Percentiles rank a stretch among this genome's conserved stretches.
Conservation (phyloP, 2,888 invertebrate genomes). For the Lepas anatifera region DNA sequence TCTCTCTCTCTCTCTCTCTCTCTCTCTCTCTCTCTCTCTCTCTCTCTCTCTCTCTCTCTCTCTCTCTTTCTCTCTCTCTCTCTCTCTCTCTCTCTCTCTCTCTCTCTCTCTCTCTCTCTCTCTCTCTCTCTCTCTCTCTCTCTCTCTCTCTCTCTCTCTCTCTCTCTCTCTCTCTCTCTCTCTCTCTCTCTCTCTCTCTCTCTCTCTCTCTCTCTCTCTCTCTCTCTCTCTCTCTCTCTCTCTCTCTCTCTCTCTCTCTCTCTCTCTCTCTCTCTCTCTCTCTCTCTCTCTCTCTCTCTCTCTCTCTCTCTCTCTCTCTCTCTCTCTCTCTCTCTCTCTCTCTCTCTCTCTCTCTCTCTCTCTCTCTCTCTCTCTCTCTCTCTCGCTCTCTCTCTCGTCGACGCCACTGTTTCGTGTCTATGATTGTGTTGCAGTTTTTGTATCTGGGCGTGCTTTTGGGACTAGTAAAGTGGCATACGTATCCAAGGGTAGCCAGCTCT, state of each 20-base stretch:
- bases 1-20: background rate
- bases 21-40: background rate
- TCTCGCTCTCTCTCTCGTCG: too few relatives aligned
- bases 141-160: background rate
- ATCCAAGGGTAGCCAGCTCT: too few relatives aligned
- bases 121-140: background rate
- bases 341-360: constrained; percentile 14
- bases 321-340: constrained; percentile 15
- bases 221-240: background rate
- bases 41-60: background rate
- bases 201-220: background rate
- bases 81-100: background rate
- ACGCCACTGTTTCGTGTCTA: background rate
- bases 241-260: constrained; percentile 14
- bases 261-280: constrained; percentile 13
- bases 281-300: background rate
- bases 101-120: too few relatives aligned
- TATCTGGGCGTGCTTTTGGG: too few relatives aligned
- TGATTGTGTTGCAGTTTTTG: too few relatives aligned
- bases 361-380: too few relatives aligned
- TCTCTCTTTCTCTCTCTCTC: background rate
- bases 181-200: too few relatives aligned
- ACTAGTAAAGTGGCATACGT: too few relatives aligned
- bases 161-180: background rate
- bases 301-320: constrained; percentile 11